Evolutionary conservation across 2,797 vertebrate species (phyloP), one percentile per base, ranked within the genome.

Genomic region (Oophaga sylvatica): DNA sequence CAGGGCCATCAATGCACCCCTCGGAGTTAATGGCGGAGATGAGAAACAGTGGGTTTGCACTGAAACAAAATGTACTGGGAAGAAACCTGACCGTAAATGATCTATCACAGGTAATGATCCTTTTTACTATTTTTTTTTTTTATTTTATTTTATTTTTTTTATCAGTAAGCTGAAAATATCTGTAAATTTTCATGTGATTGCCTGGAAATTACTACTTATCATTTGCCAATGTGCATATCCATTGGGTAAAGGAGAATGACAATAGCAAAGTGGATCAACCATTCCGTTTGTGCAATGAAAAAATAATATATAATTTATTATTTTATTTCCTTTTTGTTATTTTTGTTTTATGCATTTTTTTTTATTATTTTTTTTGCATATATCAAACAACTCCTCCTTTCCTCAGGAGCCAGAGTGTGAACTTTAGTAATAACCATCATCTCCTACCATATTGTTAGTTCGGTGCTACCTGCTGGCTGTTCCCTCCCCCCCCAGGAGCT

Each of bases 11-110:
- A 92, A 98, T 99, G 98, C 98, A 99, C 97, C 98, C 98, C 96
- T 99, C 97, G 70, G 98, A 99, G 97, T 97, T 99, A 97, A 99
- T 99, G 97, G 98, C 96, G 91, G 97, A 99, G 97, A 99, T 99
- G 97, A 97, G 98, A 95, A 99, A 98, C 97, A 98, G 98, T 96
- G 98, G 98, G 94, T 98, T 99, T 96, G 97, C 97, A 93, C 96
- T 99, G 95, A 99, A 99, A 96, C 97, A 97, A 97, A 98, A 97
- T 96, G 97, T 99, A 91, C 97, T 99, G 96, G 98, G 96, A 95
- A 97, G 97, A 95, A 97, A 97, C 94, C 93, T 96, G 94, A 99
- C 97, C 92, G 93, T 96, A 96, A 97, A 96, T 95, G 98, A 99
- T 97, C 96, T 96, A 94, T 96, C 96, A 89, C 97, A 99, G 98